Base-by-base conservation (phyloP, 2,888 invertebrate genomes). In the Serripes groenlandicus region DNA sequence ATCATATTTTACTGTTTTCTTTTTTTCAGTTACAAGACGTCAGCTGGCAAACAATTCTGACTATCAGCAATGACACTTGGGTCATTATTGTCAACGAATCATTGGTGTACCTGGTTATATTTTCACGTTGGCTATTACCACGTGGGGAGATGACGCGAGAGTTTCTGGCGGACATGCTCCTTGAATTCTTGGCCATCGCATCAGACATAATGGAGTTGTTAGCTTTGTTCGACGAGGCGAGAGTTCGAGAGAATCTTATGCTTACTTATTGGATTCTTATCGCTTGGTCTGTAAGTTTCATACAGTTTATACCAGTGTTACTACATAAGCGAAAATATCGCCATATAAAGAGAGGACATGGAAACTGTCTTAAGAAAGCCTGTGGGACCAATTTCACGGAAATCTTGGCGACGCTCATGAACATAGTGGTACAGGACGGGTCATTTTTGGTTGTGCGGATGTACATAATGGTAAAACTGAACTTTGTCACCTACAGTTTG, bases 391-490 rank as follows among this genome's bases (percentile, higher is more conserved):
- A 49, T 26, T 58, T 64, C 42, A 52, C 64, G 1, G 79, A 77
- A 30, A 64, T 77, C n/a, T 56, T 81, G 30, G 52, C 37, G 7
- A 54, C 64, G 1, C 28, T 64, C n/a, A 78, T 74, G 49, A 77
- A 72, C 21, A 58, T 88, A 54, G 69, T 82, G 23, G 58, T 88
- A 28, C 89, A 89, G 81, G 90, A 90, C 64, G 88, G 86, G 5
- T 88, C 90, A 15, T 90, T 90, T 78, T 78, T 90, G 21, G 78
- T 60, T 11, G 66, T 90, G 35, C 90, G 94, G 0, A 95, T 98
- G 1, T 96, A 98, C 37, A 96, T 98, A 64, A 98, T 98, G 80
- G 96, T 97, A 2, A 97, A 97, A 91, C 98, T 97, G 94, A 96
- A 96, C 62, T 76, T 92, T 15, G 54, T 91, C 18, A 91, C 87